phyloP scores from a whole-genome alignment of 1,140 invertebrate species.

The Oryctes rhinoceros region DNA sequence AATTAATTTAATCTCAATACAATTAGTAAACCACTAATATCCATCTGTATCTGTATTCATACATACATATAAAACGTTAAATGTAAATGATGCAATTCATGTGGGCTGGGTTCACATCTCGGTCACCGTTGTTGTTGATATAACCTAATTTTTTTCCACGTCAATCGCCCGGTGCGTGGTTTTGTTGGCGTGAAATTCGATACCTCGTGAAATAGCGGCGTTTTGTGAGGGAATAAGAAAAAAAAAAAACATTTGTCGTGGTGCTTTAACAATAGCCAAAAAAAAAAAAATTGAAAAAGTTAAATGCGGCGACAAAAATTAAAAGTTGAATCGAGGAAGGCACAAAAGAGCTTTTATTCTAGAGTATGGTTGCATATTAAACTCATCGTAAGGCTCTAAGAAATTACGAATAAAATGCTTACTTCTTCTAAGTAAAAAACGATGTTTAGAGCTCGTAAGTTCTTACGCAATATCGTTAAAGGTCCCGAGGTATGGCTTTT shows the following conservation, averaged over 20 bases:
- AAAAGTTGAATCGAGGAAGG: neutral
- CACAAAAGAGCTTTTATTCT: neutral
- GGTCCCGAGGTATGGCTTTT: too few species aligned
- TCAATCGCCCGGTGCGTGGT: neutral
- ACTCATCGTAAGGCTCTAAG: too few species aligned
- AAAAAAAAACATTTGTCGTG: neutral
- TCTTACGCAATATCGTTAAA: too few species aligned
- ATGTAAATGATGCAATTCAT: slow-evolving; percentile 8
- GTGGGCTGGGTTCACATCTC: slow-evolving; percentile 1
- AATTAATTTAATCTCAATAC: too few species aligned
- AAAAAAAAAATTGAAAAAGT: neutral
- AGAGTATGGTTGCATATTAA: too few species aligned
- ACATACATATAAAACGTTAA: neutral
- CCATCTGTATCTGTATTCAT: neutral
- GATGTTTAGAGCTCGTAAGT: too few species aligned
- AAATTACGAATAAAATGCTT: too few species aligned
- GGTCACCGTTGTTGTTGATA: neutral
- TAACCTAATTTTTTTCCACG: slow-evolving; percentile 9
- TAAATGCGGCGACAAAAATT: neutral
- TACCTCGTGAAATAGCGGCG: neutral
- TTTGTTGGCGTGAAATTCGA: neutral
- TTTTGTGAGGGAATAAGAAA: neutral
- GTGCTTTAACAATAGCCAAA: neutral
- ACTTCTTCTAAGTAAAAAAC: too few species aligned
- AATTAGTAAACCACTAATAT: too few species aligned